phyloP scores from a whole-genome alignment of 2,888 invertebrate species.

The Yponomeuta cagnagella region DNA sequence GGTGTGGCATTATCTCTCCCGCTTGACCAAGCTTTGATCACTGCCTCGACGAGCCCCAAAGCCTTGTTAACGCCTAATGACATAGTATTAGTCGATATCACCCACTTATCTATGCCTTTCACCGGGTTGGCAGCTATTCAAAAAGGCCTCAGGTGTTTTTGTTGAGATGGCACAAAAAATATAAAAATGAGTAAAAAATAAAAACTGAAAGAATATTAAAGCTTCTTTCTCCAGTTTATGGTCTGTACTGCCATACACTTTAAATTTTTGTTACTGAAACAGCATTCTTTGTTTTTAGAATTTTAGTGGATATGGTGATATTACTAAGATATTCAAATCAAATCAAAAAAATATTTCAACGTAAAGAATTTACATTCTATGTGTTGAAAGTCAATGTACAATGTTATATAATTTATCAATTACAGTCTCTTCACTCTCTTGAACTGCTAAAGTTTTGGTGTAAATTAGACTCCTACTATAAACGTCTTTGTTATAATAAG shows the following conservation, averaged over 20 bases:
- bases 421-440: too few relatives aligned
- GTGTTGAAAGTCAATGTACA: too few relatives aligned
- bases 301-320: too few relatives aligned
- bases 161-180: conserved; percentile 5
- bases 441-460: too few relatives aligned
- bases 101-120: conserved; percentile 51
- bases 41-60: conserved; percentile 57
- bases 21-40: conserved; percentile 69
- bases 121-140: conserved; percentile 34
- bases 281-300: too few relatives aligned
- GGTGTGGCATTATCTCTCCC: conserved; percentile 57
- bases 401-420: too few relatives aligned
- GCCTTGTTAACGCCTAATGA: conserved; percentile 68
- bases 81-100: conserved; percentile 51
- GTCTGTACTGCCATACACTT: background rate
- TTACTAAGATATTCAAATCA: too few relatives aligned
- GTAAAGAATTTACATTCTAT: too few relatives aligned
- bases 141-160: conserved; percentile 28
- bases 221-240: background rate
- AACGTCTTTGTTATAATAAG: too few relatives aligned
- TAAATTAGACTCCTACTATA: too few relatives aligned
- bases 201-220: background rate
- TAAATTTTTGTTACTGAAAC: too few relatives aligned
- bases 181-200: background rate
- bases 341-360: too few relatives aligned